Evolutionary conservation across 92 coral and sea anemone genomes (phyloP), one percentile per base, ranked within the genome.

Genomic region (Virgularia gustaviana): DNA sequence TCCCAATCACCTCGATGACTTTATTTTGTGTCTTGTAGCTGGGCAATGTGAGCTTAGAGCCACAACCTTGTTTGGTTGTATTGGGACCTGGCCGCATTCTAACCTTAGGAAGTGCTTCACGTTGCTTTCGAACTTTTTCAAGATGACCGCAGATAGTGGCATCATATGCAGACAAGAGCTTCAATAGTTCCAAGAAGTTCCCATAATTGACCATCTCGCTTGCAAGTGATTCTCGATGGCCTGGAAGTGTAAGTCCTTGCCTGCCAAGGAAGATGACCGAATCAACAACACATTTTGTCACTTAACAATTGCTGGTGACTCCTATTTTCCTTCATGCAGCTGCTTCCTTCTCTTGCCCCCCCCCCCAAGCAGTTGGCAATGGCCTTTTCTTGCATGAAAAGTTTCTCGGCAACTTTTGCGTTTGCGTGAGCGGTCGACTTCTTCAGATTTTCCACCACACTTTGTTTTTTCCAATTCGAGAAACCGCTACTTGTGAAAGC

Each of bases 201-300:
- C 64, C 64, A 12, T 13, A 8, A 20, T 62, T 62, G 9, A 62
- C 10, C 0, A 16, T 10, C 6, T 36, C 41, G 36, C 36, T 33
- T 33, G 44, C 47, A 62, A 62, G 70, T 6, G 70, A 62, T 39
- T 62, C 70, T 10, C 70, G 49, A 24, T 62, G 70, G n/a, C 70
- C 70, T 39, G 45, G 11, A 36, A 62, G 36, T 28, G 70, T 7
- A 36, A 57, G 64, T 9, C 64, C 64, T 28, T 22, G 64, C 19
- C 36, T 13, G 8, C 64, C 64, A 57, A 57, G 64, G 13, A 57
- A 28, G 0, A 57, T 22, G 36, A 57, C 19, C 9, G 19, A n/a
- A 28, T 57, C 64, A 8, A 57, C 64, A 13, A 57, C 64, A 57
- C 64, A n/a, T n/a, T n/a, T n/a, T n/a, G n/a, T n/a, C n/a, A n/a